Base-by-base conservation (phyloP, 1,140 invertebrate species). In the Papilio aristodemus region DNA sequence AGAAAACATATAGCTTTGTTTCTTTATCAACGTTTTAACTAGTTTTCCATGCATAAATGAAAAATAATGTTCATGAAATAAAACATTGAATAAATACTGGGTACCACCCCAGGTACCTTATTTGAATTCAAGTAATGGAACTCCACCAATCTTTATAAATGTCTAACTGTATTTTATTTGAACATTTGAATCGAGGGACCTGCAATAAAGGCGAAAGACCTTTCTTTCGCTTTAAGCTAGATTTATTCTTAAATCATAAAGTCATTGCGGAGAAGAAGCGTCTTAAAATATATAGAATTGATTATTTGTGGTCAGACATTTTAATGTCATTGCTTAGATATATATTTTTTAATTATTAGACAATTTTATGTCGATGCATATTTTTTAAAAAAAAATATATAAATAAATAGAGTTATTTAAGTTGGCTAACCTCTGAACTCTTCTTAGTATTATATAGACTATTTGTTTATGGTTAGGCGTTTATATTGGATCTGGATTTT, bases 91-190 rank as follows among this genome's bases (percentile, higher is more conserved):
- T 14, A 17, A 6, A 46, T 17, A 60, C 17, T 54, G 9, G n/a
- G 58, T 38, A 60, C 58, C 13, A 27, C 19, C 57, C 2, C 14
- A 43, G 39, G n/a, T 36, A 59, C 6, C 36, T 60, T 32, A 60
- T 60, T 60, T 60, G 32, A 17, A 60, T 60, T 60, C 58, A 36
- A 37, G 58, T n/a, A 37, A 27, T 38, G 27, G 25, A 60, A n/a
- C 58, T 38, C 36, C 58, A 60, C 58, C 27, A 60, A 60, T 60
- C 58, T 60, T 60, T 38, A 60, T 46, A 46, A 46, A 46, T 46
- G 41, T 46, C 41, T 43, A 43, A 43, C n/a, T 46, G 41, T 46
- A 14, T 60, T 60, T 60, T 60, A 60, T 60, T 60, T 37, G n/a
- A 60, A 19, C n/a, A 60, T 60, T 60, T 36, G 32, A 60, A 60